Conservation (phyloP, 2,113 vertebrate genomes). For the Pluvianellus socialis region DNA sequence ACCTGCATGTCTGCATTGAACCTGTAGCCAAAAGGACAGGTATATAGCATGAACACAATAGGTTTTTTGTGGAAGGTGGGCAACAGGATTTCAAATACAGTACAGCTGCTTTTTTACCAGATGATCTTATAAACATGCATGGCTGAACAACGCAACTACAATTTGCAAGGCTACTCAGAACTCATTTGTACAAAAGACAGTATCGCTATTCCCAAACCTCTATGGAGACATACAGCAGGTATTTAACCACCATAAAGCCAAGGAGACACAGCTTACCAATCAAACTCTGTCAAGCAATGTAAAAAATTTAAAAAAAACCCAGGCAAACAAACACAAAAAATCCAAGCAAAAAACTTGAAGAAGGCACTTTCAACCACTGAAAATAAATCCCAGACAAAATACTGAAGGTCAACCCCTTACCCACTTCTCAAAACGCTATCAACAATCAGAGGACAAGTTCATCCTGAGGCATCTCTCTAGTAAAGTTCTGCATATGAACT, state of each 20-base stretch:
- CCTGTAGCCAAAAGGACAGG: not conserved
- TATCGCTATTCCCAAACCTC: not conserved
- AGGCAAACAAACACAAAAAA: not conserved
- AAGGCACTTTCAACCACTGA: not conserved
- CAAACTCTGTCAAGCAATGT: not conserved
- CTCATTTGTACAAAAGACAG: not conserved
- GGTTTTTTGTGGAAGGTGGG: not conserved
- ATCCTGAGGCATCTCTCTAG: not conserved
- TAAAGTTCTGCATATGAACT: not conserved
- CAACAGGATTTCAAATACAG: not conserved
- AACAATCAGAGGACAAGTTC: not conserved
- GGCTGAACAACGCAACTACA: not conserved
- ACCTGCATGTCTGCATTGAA: not conserved
- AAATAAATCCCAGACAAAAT: not conserved
- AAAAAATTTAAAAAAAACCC: not conserved
- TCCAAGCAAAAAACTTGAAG: not conserved
- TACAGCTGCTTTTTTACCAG: not conserved
- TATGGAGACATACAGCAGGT: not conserved
- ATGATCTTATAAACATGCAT: not conserved
- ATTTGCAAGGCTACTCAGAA: not conserved
- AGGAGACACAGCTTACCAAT: not conserved
- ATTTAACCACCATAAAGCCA: not conserved
- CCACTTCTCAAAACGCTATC: not conserved
- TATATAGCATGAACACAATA: not conserved
- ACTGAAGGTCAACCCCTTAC: not conserved